A percentile compares a stretch with the other conserved stretches of the same genome.
Conservation (phyloP, 2,797 vertebrate species). For the Basileuterus tristriatus region DNA sequence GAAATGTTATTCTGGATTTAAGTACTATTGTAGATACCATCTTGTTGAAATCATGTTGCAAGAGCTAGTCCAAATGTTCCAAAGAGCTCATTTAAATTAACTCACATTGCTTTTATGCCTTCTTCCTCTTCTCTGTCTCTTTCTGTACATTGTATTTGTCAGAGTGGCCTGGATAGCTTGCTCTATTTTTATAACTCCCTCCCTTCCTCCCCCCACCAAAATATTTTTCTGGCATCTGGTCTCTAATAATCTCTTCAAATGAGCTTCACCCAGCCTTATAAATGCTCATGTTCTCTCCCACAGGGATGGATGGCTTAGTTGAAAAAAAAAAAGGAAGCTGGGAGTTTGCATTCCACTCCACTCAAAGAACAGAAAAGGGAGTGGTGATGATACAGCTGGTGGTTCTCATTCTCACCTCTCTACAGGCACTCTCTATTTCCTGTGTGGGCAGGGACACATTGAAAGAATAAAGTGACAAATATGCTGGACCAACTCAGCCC, state of each 20-base stretch:
- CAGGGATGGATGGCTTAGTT: not conserved
- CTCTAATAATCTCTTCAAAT: not conserved
- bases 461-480: not conserved
- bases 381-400: not conserved
- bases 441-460: not conserved
- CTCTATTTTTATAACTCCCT: not conserved
- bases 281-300: not conserved
- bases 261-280: not conserved
- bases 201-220: fast-evolving
- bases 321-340: not conserved
- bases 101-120: not conserved
- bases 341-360: not conserved
- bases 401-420: not conserved
- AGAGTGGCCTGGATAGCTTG: not conserved
- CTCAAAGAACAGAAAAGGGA: not conserved
- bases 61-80: not conserved
- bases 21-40: not conserved
- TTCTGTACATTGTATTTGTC: not conserved
- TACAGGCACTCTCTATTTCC: not conserved
- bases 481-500: not conserved
- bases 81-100: not conserved
- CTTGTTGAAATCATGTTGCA: not conserved
- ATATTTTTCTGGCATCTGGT: not conserved
- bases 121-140: not conserved
- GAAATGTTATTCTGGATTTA: not conserved